A percentile compares a stretch with the other conserved stretches of the same genome.
phyloP scores from a whole-genome alignment of 1,140 invertebrate species.

The Spodoptera frugiperda region DNA sequence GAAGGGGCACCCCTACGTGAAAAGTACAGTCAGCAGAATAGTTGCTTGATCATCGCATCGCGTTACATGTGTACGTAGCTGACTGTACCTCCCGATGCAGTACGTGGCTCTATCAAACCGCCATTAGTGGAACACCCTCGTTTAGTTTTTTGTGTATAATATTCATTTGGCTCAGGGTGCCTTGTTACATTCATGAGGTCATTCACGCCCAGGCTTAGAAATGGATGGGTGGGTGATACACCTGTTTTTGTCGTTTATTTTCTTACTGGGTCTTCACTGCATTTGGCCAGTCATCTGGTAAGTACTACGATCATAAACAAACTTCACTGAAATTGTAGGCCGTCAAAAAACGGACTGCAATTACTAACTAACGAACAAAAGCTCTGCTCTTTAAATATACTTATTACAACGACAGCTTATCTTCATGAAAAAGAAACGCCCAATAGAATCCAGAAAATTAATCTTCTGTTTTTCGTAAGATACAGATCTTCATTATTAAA shows the following conservation, averaged over 20 bases:
- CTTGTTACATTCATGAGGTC: conserved; percentile 46
- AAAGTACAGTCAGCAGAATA: conserved; percentile 41
- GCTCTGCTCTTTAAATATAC: no score
- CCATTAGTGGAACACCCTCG: conserved; percentile 72
- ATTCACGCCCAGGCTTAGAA: conserved; percentile 36
- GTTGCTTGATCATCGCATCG: conserved; percentile 37
- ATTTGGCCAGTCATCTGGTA: no score
- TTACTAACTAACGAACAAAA: no score
- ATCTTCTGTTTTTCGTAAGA: no score
- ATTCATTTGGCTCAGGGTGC: conserved; percentile 65
- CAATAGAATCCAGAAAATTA: no score
- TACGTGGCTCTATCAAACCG: conserved; percentile 63
- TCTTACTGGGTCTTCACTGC: no score
- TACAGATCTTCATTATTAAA: no score
- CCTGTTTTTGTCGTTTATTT: background rate
- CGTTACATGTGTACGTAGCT: conserved; percentile 40
- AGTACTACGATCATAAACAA: no score
- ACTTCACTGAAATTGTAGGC: no score
- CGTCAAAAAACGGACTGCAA: no score
- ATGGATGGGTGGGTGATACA: conserved; percentile 39
- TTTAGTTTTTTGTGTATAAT: conserved; percentile 64
- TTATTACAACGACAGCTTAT: no score
- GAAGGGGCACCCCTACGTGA: conserved; percentile 8
- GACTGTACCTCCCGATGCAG: conserved; percentile 41
- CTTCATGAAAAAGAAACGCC: no score